These are phyloP conservation scores for Hippasteria phrygiana DNA, from an alignment of 53 echinoderm and acorn worm genomes.

Conservation along the genomic window DNA sequence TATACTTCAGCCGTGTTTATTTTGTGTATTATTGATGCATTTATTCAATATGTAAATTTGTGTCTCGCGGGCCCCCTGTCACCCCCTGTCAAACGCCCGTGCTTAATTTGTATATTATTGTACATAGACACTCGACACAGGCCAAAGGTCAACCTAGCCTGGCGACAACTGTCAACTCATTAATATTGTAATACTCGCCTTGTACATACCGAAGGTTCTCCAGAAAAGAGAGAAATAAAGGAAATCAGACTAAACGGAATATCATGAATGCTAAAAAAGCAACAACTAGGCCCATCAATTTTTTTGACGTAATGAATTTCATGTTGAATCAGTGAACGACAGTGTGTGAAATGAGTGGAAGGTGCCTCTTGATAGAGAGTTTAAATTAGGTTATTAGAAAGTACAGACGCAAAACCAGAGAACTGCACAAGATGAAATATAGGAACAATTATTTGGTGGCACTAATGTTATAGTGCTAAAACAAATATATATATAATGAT, in stretches of 20 bases:
- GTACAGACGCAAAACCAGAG: no score
- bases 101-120: conserved; percentile 39
- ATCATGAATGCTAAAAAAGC: conserved; percentile 9
- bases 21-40: conserved; percentile 13
- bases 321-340: no score
- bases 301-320: no score
- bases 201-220: conserved; percentile 30
- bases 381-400: no score
- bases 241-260: neutral
- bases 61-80: neutral
- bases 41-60: conserved; percentile 41
- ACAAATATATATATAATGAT: no score
- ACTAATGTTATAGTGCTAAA: no score
- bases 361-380: no score
- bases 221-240: neutral
- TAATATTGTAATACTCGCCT: conserved; percentile 16
- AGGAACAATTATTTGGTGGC: no score
- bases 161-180: conserved; percentile 27
- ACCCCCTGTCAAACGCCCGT: conserved; percentile 2
- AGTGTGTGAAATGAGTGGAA: no score
- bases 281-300: no score
- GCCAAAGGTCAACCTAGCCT: conserved; percentile 21
- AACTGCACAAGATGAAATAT: no score
- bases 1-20: conserved; percentile 30
- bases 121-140: conserved; percentile 23